Percentiles rank a stretch among this genome's conserved stretches.
These are phyloP conservation scores for Drosophila planitibia DNA, from an alignment of 2,888 invertebrate genomes.

Conservation along the genomic window DNA sequence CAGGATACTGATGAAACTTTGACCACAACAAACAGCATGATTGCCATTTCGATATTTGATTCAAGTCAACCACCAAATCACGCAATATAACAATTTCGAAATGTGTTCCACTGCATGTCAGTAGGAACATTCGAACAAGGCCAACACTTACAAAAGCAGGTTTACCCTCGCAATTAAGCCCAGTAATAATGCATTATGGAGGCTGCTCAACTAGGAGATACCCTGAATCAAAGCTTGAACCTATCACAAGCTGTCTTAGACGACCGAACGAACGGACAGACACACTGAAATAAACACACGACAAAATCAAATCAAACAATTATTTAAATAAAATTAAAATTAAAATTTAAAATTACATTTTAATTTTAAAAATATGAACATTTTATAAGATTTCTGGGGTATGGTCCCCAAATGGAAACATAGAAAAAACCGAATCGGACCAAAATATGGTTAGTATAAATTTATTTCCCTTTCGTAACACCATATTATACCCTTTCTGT, in stretches of 20 bases:
- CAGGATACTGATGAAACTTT: constrained; percentile 1
- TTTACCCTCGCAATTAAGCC: constrained; percentile 36
- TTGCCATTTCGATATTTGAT: constrained; percentile 62
- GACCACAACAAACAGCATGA: constrained; percentile 50
- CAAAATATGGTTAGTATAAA: too few relatives aligned
- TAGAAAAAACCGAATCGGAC: neutral
- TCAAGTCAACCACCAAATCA: constrained; percentile 64
- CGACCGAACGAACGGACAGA: neutral
- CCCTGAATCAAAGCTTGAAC: neutral
- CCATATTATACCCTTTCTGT: neutral
- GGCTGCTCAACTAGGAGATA: neutral
- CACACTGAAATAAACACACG: neutral
- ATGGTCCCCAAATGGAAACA: neutral
- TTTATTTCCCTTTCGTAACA: neutral
- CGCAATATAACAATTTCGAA: constrained; percentile 68
- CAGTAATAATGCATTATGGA: neutral
- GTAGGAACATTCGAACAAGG: constrained; percentile 9
- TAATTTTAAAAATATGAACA: neutral
- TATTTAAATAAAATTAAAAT: neutral
- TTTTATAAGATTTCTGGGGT: neutral
- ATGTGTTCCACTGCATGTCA: constrained; percentile 22
- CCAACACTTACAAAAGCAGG: constrained; percentile 12
- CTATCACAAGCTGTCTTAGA: neutral
- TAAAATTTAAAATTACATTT: neutral
- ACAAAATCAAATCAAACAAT: neutral